Evolutionary conservation across 2,113 vertebrate genomes (phyloP).

Genomic region (Galeopterus variegatus): DNA sequence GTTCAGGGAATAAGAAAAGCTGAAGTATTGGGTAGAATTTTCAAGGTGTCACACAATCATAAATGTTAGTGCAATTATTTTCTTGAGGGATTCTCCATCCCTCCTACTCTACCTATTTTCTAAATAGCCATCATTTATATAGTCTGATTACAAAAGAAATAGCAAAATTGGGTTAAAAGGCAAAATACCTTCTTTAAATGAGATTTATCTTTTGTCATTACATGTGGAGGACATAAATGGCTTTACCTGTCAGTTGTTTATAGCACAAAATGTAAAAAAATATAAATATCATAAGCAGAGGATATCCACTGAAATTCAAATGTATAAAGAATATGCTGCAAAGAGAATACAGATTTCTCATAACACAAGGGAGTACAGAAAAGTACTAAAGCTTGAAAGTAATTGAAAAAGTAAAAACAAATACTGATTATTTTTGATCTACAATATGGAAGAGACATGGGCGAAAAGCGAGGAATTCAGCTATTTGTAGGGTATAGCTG

Average conservation of each 20-base stretch:
- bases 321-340: neutral
- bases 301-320: constrained; percentile 4
- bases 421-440: neutral
- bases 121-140: neutral
- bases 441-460: neutral
- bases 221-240: neutral
- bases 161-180: constrained; percentile 9
- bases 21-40: constrained; percentile 60
- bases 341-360: neutral
- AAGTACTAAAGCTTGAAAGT: constrained; percentile 17
- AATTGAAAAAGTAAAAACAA: constrained; percentile 27
- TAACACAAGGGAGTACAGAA: neutral
- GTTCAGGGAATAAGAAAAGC: constrained; percentile 71
- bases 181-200: neutral
- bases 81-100: neutral
- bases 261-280: neutral
- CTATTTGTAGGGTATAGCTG: neutral
- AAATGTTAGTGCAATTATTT: constrained; percentile 60
- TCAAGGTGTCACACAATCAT: constrained; percentile 39
- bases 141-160: neutral
- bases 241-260: neutral
- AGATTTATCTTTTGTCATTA: constrained; percentile 40
- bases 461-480: neutral
- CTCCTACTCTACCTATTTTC: neutral
- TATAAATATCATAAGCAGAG: neutral